Conservation (phyloP, 2,888 invertebrate genomes). For the Nomada lathburiana region DNA sequence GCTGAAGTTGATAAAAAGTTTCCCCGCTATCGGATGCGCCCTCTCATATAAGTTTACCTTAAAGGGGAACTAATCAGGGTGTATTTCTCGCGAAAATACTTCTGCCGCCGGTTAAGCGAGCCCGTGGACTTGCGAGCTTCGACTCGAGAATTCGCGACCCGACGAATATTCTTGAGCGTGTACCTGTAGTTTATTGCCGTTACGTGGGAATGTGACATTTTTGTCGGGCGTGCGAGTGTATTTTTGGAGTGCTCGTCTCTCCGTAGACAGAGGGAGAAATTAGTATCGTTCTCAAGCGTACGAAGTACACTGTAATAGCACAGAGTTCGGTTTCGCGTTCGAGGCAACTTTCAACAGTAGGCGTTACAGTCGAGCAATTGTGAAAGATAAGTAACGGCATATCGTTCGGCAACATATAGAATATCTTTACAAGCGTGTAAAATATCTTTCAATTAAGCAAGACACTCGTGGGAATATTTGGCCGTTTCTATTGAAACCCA, state of each 20-base stretch:
- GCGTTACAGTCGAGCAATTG: too few relatives aligned
- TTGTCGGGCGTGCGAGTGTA: too few relatives aligned
- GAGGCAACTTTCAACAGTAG: too few relatives aligned
- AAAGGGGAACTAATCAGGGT: slow-evolving; percentile 28
- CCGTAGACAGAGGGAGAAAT: background rate
- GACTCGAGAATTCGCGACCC: background rate
- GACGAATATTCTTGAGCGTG: background rate
- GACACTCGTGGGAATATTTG: background rate
- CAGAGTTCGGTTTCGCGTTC: too few relatives aligned
- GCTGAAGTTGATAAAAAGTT: slow-evolving; percentile 41
- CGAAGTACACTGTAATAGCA: too few relatives aligned
- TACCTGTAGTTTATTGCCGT: too few relatives aligned
- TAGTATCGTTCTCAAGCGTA: background rate
- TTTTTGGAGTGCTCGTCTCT: too few relatives aligned
- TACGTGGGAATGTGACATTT: too few relatives aligned
- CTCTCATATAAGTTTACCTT: slow-evolving; percentile 50
- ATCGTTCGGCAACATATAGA: too few relatives aligned
- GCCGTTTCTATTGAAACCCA: background rate
- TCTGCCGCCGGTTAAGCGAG: background rate
- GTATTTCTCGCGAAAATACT: slow-evolving; percentile 1
- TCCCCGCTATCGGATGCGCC: slow-evolving; percentile 18
- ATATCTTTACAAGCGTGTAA: too few relatives aligned
- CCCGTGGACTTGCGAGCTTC: background rate
- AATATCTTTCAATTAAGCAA: too few relatives aligned
- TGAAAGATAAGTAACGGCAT: too few relatives aligned